Percentiles rank a stretch among this genome's conserved stretches.
Evolutionary conservation across 2,113 vertebrate species (phyloP).

Genomic region (Lucifuga dentata): DNA sequence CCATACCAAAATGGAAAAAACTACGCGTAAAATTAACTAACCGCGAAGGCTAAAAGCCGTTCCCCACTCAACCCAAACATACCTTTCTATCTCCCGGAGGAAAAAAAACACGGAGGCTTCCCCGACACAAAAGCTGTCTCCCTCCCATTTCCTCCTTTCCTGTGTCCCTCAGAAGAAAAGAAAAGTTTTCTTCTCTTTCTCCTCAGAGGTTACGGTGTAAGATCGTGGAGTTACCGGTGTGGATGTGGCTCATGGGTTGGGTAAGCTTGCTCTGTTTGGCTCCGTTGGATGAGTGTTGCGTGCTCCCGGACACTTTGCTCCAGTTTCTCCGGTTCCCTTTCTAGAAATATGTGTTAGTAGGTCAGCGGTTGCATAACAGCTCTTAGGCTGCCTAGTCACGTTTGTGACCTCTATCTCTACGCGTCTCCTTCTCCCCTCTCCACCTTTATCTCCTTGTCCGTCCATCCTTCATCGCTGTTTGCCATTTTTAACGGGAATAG

Average conservation of each 20-base stretch:
- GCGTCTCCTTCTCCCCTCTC: conserved; percentile 17
- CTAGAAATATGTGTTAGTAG: conserved; percentile 88
- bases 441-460: neutral
- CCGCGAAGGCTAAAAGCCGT: neutral
- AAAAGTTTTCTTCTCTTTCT: conserved; percentile 38
- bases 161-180: conserved; percentile 14
- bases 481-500: conserved; percentile 20
- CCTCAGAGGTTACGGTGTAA: too few species aligned
- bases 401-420: conserved; percentile 73
- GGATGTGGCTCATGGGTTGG: too few species aligned
- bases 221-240: too few species aligned
- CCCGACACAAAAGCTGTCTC: conserved; percentile 81
- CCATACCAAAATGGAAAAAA: neutral
- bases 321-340: conserved; percentile 79
- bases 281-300: conserved; percentile 56
- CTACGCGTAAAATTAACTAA: neutral
- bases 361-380: conserved; percentile 88
- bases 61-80: conserved; percentile 41
- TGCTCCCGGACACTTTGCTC: conserved; percentile 81
- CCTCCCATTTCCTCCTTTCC: conserved; percentile 64
- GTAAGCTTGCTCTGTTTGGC: too few species aligned
- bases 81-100: conserved; percentile 65
- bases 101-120: conserved; percentile 48
- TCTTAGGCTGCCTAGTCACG: conserved; percentile 85
- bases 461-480: neutral